Evolutionary conservation across 2,113 vertebrate genomes (phyloP), one percentile per base, ranked within the genome.

Genomic region (Nansenia antarctica): DNA sequence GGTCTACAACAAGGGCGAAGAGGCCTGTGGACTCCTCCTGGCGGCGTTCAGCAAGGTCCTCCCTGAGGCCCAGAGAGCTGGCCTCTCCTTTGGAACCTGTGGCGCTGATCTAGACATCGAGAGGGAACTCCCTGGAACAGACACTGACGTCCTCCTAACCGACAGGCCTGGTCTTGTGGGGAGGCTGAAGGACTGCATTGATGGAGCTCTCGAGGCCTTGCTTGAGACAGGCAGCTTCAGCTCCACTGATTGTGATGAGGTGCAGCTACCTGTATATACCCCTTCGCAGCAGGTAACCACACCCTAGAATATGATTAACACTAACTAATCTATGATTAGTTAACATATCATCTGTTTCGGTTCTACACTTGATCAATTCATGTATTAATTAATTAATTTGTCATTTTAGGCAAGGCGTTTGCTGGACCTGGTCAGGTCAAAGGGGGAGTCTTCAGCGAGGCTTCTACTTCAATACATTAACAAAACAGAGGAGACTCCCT

Each of bases 251-350:
- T 90, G 87, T 53, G 86, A 94, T 18, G 89, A 86, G 18, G 89
- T 96, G 66, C 85, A 77, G 42, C 59, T 94, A 42, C 91, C 93
- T 1, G 77, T 94, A 60, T 84, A 90, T 78, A 95, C 94, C 0
- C 83, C 92, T 1, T 89, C 92, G 22, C 94, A 96, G 73, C 90
- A 92, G 94, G 95, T 95, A 84, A 82, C 74, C 0, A 59, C 29
- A 55, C 20, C 24, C 27, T 1, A 22, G 52, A 65, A 65, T 27
- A 11, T 27, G 32, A 27, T n/a, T 45, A 12, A 2, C 5, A 24
- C 24, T 5, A 22, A 1, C 9, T 15, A 37, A 37, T 5, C 20
- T 1, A 12, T 35, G 12, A 1, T 3, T 14, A 32, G 14, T 32
- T 27, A 24, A 27, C n/a, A 31, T n/a, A n/a, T 32, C 18, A 58